Evolutionary conservation across 2,888 invertebrate genomes (phyloP).

Genomic region (Ptychoptera albimana): DNA sequence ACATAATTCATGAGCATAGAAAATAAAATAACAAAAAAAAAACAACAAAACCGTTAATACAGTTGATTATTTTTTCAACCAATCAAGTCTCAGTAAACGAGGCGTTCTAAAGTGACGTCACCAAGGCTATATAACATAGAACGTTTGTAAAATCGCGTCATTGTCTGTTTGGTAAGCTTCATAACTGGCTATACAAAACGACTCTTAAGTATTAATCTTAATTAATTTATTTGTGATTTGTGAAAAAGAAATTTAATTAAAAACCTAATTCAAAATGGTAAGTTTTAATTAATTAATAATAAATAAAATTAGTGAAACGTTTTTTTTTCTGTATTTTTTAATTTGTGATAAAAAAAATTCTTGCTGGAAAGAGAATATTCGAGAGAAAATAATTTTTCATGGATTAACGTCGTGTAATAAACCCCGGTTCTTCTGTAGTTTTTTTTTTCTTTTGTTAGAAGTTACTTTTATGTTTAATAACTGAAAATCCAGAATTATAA

Average conservation of each 20-base stretch:
- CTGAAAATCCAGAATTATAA: too few relatives aligned
- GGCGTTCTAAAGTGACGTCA: slow-evolving; percentile 32
- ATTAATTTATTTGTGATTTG: slow-evolving; percentile 18
- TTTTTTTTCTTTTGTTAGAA: too few relatives aligned
- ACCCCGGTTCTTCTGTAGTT: too few relatives aligned
- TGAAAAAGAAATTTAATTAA: slow-evolving; percentile 18
- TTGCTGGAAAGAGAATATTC: too few relatives aligned
- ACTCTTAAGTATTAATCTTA: slow-evolving; percentile 7
- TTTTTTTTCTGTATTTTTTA: too few relatives aligned
- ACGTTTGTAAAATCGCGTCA: slow-evolving; percentile 27
- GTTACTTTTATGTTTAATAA: too few relatives aligned
- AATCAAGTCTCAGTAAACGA: slow-evolving; percentile 10
- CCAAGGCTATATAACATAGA: slow-evolving; percentile 38
- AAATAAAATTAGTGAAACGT: too few relatives aligned
- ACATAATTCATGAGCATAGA: not conserved
- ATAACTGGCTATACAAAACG: slow-evolving; percentile 42
- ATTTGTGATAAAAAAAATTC: too few relatives aligned
- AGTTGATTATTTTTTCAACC: slow-evolving; percentile 16
- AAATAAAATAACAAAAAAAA: not conserved
- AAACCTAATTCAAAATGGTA: slow-evolving; percentile 24
- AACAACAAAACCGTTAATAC: slow-evolving; percentile 9
- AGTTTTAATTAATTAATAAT: slow-evolving; percentile 12
- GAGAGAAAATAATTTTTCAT: too few relatives aligned
- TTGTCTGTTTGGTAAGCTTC: slow-evolving; percentile 53
- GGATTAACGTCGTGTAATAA: too few relatives aligned